Evolutionary conservation across 2,113 vertebrate species (phyloP).

Genomic region (Leptobrachium leishanense): DNA sequence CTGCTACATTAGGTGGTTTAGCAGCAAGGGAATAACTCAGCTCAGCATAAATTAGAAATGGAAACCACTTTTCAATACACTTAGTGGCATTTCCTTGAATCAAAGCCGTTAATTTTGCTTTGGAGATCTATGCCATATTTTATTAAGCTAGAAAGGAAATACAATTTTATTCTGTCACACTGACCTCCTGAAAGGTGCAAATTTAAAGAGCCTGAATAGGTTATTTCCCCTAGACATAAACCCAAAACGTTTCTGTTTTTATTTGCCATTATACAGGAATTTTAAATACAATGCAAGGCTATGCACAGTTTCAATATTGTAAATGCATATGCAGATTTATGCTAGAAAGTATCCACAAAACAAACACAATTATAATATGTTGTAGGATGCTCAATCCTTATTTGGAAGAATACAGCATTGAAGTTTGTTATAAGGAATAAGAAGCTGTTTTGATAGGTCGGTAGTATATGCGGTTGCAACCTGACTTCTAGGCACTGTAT

Average conservation of each 20-base stretch:
- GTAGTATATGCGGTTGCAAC: too few species aligned
- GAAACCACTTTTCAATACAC: slow-evolving; percentile 8
- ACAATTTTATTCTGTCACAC: neutral
- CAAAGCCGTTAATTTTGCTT: neutral
- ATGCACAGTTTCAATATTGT: neutral
- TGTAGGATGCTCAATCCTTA: too few species aligned
- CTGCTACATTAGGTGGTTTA: neutral
- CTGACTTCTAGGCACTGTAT: too few species aligned
- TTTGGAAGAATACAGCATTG: too few species aligned
- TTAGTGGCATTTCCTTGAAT: slow-evolving; percentile 12
- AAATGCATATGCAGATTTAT: neutral
- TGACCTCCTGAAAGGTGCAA: neutral
- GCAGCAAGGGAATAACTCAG: neutral
- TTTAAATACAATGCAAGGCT: neutral
- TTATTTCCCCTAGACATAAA: neutral
- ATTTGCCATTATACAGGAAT: neutral
- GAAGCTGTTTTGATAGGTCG: too few species aligned
- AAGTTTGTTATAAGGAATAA: too few species aligned
- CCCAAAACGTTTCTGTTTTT: neutral
- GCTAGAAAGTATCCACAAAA: too few species aligned
- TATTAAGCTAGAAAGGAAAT: neutral
- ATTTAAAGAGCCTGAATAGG: neutral
- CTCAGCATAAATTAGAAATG: neutral
- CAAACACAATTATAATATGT: too few species aligned
- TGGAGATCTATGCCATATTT: neutral